A percentile compares a stretch with the other conserved stretches of the same genome.
Evolutionary conservation across 2,797 vertebrate genomes (phyloP).

Genomic region (Argentina silus): DNA sequence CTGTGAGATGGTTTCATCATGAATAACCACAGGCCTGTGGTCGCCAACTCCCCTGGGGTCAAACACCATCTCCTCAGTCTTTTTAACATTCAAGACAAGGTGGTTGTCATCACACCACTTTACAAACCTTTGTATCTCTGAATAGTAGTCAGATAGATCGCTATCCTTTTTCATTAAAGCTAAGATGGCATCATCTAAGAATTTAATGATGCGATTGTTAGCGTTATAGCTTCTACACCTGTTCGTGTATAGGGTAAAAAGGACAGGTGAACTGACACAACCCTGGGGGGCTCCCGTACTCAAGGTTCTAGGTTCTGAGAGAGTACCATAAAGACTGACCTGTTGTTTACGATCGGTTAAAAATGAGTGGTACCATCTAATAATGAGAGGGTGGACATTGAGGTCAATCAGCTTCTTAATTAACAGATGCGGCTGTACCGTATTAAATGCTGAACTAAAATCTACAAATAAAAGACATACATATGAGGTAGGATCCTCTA

Average conservation of each 20-base stretch:
- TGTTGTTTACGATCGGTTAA: constrained; percentile 8
- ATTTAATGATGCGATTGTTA: not conserved
- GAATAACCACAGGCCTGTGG: not conserved
- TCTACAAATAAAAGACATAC: constrained; percentile 6
- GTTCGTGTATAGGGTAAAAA: not conserved
- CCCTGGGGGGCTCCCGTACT: constrained; percentile 8
- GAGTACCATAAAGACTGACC: not conserved
- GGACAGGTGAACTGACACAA: not conserved
- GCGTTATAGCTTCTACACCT: not conserved
- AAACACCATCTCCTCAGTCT: constrained; percentile 1
- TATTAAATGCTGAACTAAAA: constrained; percentile 13
- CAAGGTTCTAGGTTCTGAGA: constrained; percentile 8
- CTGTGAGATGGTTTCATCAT: not conserved
- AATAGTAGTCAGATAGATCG: not conserved
- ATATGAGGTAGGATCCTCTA: constrained; percentile 8
- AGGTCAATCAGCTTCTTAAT: constrained; percentile 2
- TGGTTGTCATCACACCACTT: constrained; percentile 13
- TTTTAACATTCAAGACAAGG: constrained; percentile 9
- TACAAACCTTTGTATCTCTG: constrained; percentile 6
- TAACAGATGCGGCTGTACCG: constrained; percentile 2
- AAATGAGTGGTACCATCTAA: constrained; percentile 1
- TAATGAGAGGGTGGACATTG: not conserved
- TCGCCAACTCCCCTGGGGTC: constrained; percentile 1
- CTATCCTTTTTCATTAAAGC: not conserved
- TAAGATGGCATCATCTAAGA: not conserved